These are phyloP conservation scores for Epinephelus coioides DNA, from an alignment of 2,797 vertebrate species.

Conservation along the genomic window DNA sequence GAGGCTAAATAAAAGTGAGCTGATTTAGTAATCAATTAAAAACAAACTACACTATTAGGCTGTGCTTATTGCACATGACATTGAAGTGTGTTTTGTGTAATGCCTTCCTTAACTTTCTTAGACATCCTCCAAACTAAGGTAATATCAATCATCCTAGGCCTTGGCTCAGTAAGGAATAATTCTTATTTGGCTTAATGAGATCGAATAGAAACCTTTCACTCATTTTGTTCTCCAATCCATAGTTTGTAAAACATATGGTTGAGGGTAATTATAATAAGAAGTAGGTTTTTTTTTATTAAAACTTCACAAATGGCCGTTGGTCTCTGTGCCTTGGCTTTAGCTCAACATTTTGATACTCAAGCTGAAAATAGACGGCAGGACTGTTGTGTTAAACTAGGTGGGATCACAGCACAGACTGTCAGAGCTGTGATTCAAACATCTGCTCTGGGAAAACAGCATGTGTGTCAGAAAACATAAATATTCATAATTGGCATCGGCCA, in stretches of 20 bases:
- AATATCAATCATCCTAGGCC: background rate
- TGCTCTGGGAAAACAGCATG: constrained; percentile 60
- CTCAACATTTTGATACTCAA: constrained; percentile 54
- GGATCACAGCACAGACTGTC: constrained; percentile 61
- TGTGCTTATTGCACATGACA: background rate
- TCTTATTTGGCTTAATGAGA: background rate
- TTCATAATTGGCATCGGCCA: constrained; percentile 21
- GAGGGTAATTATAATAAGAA: background rate
- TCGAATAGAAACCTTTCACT: background rate
- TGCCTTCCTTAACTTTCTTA: background rate
- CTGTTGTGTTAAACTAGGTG: constrained; percentile 66
- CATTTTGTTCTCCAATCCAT: background rate
- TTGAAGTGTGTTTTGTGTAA: background rate
- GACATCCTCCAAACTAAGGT: background rate
- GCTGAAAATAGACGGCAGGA: constrained; percentile 63
- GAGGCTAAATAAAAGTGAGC: background rate
- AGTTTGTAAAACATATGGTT: background rate
- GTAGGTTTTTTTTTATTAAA: constrained; percentile 10
- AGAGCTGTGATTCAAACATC: constrained; percentile 68
- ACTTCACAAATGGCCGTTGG: constrained; percentile 19
- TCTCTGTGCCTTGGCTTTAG: constrained; percentile 38
- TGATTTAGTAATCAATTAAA: background rate
- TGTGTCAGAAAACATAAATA: constrained; percentile 48
- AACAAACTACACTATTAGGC: background rate
- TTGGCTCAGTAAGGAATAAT: background rate